phyloP scores from a whole-genome alignment of 1,140 invertebrate species.

The Mizuhopecten yessoensis region DNA sequence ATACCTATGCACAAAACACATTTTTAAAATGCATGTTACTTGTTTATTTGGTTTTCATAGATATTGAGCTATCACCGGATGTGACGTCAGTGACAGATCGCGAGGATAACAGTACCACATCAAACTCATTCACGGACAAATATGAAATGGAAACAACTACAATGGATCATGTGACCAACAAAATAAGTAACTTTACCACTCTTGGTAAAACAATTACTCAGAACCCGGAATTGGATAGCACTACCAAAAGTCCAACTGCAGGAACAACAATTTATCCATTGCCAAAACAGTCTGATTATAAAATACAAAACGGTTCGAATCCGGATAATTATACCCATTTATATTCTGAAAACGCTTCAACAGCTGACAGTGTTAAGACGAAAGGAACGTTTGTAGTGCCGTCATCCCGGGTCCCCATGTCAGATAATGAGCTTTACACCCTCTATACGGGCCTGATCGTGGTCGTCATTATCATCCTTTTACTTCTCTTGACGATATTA shows the following conservation, averaged over 20 bases:
- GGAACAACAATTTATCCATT: neutral
- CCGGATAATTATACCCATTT: neutral
- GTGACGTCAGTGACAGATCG: slow-evolving; percentile 19
- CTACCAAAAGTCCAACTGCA: neutral
- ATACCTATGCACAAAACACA: too few relatives aligned
- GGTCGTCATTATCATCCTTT: neutral
- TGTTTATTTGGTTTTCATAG: neutral
- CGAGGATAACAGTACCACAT: neutral
- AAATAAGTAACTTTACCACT: neutral
- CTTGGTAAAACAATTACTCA: neutral
- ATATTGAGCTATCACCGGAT: neutral
- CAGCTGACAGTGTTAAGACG: neutral
- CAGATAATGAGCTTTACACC: neutral
- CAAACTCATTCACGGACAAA: neutral
- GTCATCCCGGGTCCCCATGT: neutral
- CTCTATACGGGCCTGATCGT: neutral
- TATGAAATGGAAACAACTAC: neutral
- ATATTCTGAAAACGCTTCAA: neutral
- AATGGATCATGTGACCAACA: neutral
- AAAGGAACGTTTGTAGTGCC: neutral
- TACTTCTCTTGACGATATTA: neutral
- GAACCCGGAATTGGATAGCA: neutral
- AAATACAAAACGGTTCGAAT: neutral
- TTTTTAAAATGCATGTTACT: too few relatives aligned
- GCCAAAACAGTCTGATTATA: neutral